A percentile compares a stretch with the other conserved stretches of the same genome.
Evolutionary conservation across 2,888 invertebrate genomes (phyloP).

Genomic region (Macropis europaea): DNA sequence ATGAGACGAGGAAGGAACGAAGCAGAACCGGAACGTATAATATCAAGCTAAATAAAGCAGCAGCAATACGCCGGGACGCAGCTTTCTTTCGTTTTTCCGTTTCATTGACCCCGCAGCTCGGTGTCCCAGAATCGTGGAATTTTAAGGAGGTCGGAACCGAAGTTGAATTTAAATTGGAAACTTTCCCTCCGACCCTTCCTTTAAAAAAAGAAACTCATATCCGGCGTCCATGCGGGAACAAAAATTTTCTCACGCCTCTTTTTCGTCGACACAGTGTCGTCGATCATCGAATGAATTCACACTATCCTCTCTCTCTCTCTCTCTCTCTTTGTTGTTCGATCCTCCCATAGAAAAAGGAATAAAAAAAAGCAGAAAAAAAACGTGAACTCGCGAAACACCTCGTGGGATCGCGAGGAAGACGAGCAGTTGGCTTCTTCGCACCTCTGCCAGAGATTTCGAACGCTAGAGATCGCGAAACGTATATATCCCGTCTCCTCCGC

Average conservation of each 20-base stretch:
- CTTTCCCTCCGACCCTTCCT: neutral
- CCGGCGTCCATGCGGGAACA: neutral
- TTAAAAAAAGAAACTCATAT: constrained; percentile 18
- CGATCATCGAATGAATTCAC: constrained; percentile 25
- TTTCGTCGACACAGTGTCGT: constrained; percentile 22
- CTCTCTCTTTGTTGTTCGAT: too few species aligned
- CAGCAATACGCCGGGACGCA: neutral
- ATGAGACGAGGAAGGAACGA: too few species aligned
- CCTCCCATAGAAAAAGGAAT: too few species aligned
- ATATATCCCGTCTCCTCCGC: constrained; percentile 30
- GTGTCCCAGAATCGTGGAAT: constrained; percentile 32
- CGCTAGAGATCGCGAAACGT: constrained; percentile 14
- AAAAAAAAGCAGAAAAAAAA: too few species aligned
- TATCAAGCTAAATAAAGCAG: constrained; percentile 10
- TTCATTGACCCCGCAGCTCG: constrained; percentile 35
- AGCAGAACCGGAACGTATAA: neutral
- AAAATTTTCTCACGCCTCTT: constrained; percentile 6
- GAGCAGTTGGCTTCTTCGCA: constrained; percentile 29
- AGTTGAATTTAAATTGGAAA: constrained; percentile 38
- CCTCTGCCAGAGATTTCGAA: constrained; percentile 25
- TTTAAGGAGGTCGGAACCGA: constrained; percentile 32
- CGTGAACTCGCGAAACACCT: constrained; percentile 16
- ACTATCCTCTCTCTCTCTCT: too few species aligned
- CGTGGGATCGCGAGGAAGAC: neutral
- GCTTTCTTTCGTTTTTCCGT: constrained; percentile 22